phyloP scores from a whole-genome alignment of 2,113 vertebrate genomes.

The Apteryx owenii region DNA sequence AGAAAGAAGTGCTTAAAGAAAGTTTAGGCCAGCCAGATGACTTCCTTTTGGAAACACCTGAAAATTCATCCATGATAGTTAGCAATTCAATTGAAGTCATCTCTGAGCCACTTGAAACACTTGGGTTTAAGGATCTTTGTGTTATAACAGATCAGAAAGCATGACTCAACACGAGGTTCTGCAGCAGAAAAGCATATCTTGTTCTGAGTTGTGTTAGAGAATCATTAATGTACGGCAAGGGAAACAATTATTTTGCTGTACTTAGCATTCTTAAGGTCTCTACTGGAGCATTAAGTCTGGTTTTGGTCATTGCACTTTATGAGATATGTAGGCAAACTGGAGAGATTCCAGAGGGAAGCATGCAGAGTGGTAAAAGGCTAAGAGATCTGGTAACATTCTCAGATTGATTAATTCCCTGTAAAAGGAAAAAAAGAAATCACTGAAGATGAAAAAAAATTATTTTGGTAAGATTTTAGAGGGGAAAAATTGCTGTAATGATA shows the following conservation, averaged over 20 bases:
- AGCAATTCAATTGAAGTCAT: not conserved
- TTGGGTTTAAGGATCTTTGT: rapidly evolving
- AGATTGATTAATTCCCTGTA: not conserved
- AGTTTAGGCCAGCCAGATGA: not conserved
- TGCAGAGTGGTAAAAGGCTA: not conserved
- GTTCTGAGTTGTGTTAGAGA: not conserved
- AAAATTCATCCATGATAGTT: not conserved
- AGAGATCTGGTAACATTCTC: not conserved
- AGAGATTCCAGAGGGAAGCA: not conserved
- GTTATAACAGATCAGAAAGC: not conserved
- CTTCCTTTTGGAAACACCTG: not conserved
- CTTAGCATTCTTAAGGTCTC: not conserved
- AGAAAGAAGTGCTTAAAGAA: not conserved
- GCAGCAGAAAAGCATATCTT: not conserved
- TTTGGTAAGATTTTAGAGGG: not conserved
- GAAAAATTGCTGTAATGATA: not conserved
- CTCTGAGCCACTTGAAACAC: not conserved
- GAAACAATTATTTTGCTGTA: not conserved
- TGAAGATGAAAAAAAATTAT: not conserved
- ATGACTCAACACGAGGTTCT: not conserved
- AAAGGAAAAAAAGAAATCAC: not conserved
- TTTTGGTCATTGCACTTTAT: not conserved
- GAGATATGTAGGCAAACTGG: not conserved
- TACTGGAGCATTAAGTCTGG: not conserved
- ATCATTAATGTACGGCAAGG: not conserved